Base-by-base conservation (phyloP, 2,888 invertebrate species). In the Copidosoma aretas region DNA sequence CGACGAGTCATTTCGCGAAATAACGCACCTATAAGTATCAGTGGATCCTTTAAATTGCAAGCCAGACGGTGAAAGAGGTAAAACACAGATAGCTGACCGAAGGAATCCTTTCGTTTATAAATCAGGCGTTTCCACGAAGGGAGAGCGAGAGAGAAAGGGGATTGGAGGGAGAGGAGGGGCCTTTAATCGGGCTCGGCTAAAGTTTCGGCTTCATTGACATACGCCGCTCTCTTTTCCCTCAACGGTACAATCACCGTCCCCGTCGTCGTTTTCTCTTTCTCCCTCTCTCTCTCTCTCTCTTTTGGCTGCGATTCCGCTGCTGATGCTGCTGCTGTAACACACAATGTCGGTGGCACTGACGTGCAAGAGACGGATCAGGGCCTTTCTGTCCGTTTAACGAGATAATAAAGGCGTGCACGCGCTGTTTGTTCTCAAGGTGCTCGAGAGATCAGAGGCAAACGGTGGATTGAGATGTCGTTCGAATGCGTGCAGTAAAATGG, bases 211-310 rank as follows among this genome's bases (percentile, higher is more conserved):
- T 60, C 58, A 51, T 56, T 41, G 59, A 64, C 56, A 58, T 43
- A 53, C 71, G 51, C 43, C 32, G 59, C 39, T 65, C 63, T 59
- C 54, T 61, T 67, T 52, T 59, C 56, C 51, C 49, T 57, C 53
- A 59, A 60, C 60, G 65, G 60, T 68, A 61, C 51, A 59, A 25
- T 1, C 21, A 60, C 14, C 51, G 43, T 43, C 22, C 59, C 58
- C 19, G 53, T 22, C 39, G 8, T 15, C 41, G 8, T 12, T 43
- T 19, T 61, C 53, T 12, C n/a, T n/a, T n/a, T n/a, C n/a, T n/a
- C n/a, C n/a, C n/a, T n/a, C n/a, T n/a, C n/a, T n/a, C n/a, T n/a
- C n/a, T n/a, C n/a, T n/a, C n/a, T n/a, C n/a, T n/a, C n/a, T n/a
- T n/a, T n/a, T n/a, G n/a, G n/a, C n/a, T n/a, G n/a, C n/a, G n/a